Base-by-base conservation (phyloP, 2,888 invertebrate species). In the Dynastes grantii region DNA sequence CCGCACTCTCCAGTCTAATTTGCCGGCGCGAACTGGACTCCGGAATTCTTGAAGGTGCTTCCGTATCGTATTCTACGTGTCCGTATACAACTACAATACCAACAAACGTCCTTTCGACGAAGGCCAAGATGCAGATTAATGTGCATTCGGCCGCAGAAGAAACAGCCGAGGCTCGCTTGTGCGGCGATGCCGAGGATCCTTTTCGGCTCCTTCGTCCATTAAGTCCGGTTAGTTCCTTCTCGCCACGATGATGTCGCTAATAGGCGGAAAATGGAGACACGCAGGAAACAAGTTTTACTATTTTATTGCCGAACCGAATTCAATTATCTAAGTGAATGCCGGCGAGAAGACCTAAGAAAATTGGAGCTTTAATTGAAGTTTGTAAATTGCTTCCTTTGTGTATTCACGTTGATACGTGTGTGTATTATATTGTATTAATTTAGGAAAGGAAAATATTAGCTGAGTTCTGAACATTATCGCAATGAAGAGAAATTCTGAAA, bases 61-160 rank as follows among this genome's bases (percentile, higher is more conserved):
- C 22, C 55, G 22, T 83, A 82, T 82, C 81, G 81, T 40, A 13
- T 45, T 76, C 81, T 82, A 80, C 81, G 79, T 81, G 80, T 80
- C 81, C 78, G 79, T 79, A 79, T 80, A 79, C 80, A 3, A 51
- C 68, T 68, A 49, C 51, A 68, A 51, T 27, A 51, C 68, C 29
- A 27, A 13, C 29, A 27, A 29, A 68, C 51, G 51, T 27, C 29
- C 68, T 49, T 51, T 51, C 27, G 5, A 22, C 73, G 22, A 27
- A 61, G 55, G 81, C 85, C 80, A 83, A 86, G 86, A 87, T 87
- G 87, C 87, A 88, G 86, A 87, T 88, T 88, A 88, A 88, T 88
- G 88, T 88, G 87, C 87, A 87, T 87, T 87, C 88, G 86, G 86
- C 88, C 88, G 87, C 85, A 83, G 85, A 88, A 88, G 88, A 88